Base-by-base conservation (phyloP, 1,140 invertebrate species). In the Hylaeus anthracinus region DNA sequence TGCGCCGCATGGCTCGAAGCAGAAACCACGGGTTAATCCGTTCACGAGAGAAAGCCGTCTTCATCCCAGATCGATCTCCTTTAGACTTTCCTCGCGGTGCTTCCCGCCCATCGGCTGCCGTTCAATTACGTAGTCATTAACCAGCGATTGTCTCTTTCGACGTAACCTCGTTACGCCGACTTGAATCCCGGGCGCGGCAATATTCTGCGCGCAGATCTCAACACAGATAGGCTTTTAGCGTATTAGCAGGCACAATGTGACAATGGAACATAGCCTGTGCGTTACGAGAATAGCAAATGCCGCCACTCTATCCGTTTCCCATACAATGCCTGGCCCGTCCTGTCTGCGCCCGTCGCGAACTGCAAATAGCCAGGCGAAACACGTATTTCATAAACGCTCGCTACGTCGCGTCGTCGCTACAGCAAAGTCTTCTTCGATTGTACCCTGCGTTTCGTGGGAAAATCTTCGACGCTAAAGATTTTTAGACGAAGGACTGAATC, bases 141-240 rank as follows among this genome's bases (percentile, higher is more conserved):
- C 89, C 89, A 88, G 83, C 91, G 88, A 91, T 92, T 92, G 91
- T 92, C 90, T 91, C 90, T 90, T 92, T 88, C 86, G 88, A 86
- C 85, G 89, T 92, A 93, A 93, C 90, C 89, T 91, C 88, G 91
- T 93, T 92, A 92, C 88, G 87, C 87, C 89, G 88, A 90, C 90
- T 93, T 90, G 90, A 90, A 93, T 92, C 90, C 89, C 88, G 88
- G 87, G 86, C 82, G 83, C 86, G 88, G 88, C 91, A 91, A 91
- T 92, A 92, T 92, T 93, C 91, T 73, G 81, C 83, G 81, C 86
- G 88, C 86, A 90, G 90, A 91, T 91, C 90, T 92, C 91, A 91
- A 93, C 92, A 93, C 87, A 93, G 92, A 92, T 93, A 93, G 91
- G 92, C 92, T 93, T 93, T 93, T 93, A 93, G 89, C 92, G 91